Evolutionary conservation across 2,888 invertebrate genomes (phyloP).

Genomic region (Prosopocoilus inquinatus): DNA sequence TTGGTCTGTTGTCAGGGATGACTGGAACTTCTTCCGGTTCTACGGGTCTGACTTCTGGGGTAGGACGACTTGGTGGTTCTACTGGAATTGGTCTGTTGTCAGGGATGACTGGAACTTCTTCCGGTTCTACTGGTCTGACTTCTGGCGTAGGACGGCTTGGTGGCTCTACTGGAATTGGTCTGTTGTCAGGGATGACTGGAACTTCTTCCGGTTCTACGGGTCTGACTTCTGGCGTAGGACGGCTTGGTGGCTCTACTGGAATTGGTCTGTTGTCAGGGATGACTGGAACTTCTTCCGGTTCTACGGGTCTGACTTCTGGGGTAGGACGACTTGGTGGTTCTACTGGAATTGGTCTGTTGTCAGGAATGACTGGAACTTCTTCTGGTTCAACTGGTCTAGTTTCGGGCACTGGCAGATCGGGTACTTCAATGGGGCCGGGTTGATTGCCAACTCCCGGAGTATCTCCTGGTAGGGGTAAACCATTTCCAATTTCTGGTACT

Average conservation of each 20-base stretch:
- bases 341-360: background rate
- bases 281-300: background rate
- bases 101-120: no score
- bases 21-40: no score
- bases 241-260: background rate
- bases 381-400: constrained; percentile 5
- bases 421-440: background rate
- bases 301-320: background rate
- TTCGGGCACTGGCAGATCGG: background rate
- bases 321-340: background rate
- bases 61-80: no score
- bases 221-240: no score
- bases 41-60: no score
- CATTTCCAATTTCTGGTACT: background rate
- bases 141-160: no score
- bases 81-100: no score
- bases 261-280: background rate
- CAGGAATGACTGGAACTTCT: constrained; percentile 1
- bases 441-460: background rate
- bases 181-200: no score
- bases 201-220: no score
- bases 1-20: no score
- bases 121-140: no score
- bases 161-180: no score
- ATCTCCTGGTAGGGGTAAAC: constrained; percentile 6